Evolutionary conservation across 1,140 invertebrate genomes (phyloP), one percentile per base, ranked within the genome.

Genomic region (Drosophila prosaltans): DNA sequence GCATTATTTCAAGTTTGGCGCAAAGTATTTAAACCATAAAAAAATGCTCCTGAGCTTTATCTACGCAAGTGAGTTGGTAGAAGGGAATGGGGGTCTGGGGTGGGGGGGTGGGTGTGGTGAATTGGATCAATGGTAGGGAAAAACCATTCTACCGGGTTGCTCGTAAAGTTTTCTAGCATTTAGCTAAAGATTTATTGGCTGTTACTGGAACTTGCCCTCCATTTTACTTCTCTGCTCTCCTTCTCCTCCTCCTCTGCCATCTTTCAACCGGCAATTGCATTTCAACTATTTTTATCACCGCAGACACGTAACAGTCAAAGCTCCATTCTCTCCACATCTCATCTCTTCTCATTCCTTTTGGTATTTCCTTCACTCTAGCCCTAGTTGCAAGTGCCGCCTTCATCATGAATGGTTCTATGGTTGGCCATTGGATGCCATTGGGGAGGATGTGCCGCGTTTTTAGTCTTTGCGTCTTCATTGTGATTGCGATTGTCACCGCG

Each of bases 1-100:
- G 78, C 78, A 80, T 80, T 80, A 80, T 80, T 80, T 78, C 74
- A 78, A 80, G 78, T 80, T 80, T 80, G 63, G 64, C 63, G 74
- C 54, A 80, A 80, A 80, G 78, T 80, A 80, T 80, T 80, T 80
- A 78, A 80, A 80, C 78, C 78, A 78, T 80, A 80, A 80, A 80
- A 80, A 57, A 54, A 40, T 57, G 41, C 43, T 45, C 57, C 10
- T 30, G 61, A 45, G 28, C 61, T 63, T 63, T 63, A 59, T 64
- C 60, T 62, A 24, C 39, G 40, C 7, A 2, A 32, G 16, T 16
- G 28, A 24, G 4, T 30, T 4, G 28, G 2, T 36, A 30, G 40
- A 6, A 43, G 61, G 40, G 45, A 3, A 8, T 1, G 8, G 45
- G 2, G 1, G 45, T 16, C 16, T 16, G 16, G 16, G 45, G 16